Conservation (phyloP, 1,140 invertebrate species). For the Adoxophyes honmai region DNA sequence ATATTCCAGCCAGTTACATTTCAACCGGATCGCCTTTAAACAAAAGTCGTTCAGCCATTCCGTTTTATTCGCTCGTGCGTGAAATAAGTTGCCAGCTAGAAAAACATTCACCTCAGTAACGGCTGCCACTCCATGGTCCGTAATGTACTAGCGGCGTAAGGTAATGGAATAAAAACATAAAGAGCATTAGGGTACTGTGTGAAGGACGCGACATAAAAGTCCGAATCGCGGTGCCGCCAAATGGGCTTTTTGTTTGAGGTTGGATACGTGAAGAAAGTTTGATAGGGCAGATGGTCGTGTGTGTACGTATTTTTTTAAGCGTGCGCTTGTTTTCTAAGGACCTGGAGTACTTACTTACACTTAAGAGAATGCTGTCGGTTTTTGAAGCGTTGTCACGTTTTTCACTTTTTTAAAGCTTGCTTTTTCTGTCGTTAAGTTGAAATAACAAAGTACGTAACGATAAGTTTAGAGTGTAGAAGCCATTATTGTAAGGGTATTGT, state of each 20-base stretch:
- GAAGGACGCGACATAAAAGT: slow-evolving; percentile 18
- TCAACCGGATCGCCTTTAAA: too few species aligned
- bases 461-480: too few species aligned
- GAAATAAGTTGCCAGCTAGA: slow-evolving; percentile 22
- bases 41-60: neutral
- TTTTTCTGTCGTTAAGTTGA: too few species aligned
- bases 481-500: too few species aligned
- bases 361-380: too few species aligned
- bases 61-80: slow-evolving; percentile 3
- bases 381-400: too few species aligned
- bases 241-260: neutral
- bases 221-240: slow-evolving; percentile 6
- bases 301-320: too few species aligned
- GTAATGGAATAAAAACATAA: slow-evolving; percentile 49
- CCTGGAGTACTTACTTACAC: too few species aligned
- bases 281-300: slow-evolving; percentile 9
- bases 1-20: too few species aligned
- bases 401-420: too few species aligned
- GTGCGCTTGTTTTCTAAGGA: too few species aligned
- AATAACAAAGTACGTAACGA: too few species aligned
- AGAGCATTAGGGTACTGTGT: slow-evolving; percentile 32
- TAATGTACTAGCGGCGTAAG: slow-evolving; percentile 21
- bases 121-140: slow-evolving; percentile 6
- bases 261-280: slow-evolving; percentile 12
- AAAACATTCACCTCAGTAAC: slow-evolving; percentile 11